These are phyloP conservation scores for Scaptomyza hsui DNA, from an alignment of 1,140 invertebrate species.

Conservation along the genomic window DNA sequence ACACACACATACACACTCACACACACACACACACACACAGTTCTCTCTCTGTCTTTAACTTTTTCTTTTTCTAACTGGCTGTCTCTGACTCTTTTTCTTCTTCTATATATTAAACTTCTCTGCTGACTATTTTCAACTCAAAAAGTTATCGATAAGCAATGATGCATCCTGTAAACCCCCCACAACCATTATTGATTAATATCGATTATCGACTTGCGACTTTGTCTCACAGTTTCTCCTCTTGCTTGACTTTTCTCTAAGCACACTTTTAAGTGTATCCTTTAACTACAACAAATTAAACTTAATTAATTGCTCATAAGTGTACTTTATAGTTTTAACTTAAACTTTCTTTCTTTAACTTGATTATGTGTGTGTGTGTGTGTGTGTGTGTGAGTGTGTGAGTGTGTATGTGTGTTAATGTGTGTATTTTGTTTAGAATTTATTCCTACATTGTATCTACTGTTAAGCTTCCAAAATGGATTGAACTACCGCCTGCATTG, in stretches of 20 bases:
- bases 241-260: background rate
- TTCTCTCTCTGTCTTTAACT: conserved; percentile 21
- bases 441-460: conserved; percentile 32
- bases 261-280: background rate
- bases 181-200: too few relatives aligned
- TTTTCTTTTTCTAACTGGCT: conserved; percentile 11
- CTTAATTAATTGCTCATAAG: conserved; percentile 11
- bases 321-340: conserved; percentile 10
- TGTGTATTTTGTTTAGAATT: conserved; percentile 19
- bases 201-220: background rate
- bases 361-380: conserved; percentile 15
- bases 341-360: conserved; percentile 2
- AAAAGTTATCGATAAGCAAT: conserved; percentile 9
- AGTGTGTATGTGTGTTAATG: background rate
- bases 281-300: background rate
- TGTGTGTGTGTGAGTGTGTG: conserved; percentile 2
- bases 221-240: background rate
- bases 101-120: background rate
- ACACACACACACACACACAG: background rate
- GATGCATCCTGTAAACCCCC: background rate
- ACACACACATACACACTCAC: background rate
- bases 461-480: conserved; percentile 43
- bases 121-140: conserved; percentile 1
- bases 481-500: conserved; percentile 57
- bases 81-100: background rate